A percentile compares a stretch with the other conserved stretches of the same genome.
phyloP scores from a whole-genome alignment of 2,888 invertebrate genomes.

The Cosmorhoe ocellata region DNA sequence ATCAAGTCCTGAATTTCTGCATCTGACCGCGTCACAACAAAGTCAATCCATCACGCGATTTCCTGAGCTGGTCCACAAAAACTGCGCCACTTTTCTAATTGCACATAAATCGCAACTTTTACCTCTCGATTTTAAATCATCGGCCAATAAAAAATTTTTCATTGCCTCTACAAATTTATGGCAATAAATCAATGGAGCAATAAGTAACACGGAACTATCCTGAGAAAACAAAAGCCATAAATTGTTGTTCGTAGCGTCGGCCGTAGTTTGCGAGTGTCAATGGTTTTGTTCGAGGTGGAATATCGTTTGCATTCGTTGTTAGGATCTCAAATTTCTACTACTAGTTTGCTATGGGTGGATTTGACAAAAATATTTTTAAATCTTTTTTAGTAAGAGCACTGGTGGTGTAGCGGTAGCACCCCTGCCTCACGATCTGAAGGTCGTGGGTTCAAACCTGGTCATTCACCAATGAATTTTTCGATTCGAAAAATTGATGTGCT shows the following conservation, averaged over 20 bases:
- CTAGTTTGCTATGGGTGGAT: no score
- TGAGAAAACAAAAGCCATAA: conserved; percentile 72
- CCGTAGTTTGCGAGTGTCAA: conserved; percentile 64
- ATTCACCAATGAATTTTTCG: no score
- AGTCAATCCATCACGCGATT: background rate
- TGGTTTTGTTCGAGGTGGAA: conserved; percentile 59
- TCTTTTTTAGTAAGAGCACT: no score
- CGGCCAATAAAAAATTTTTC: conserved; percentile 24
- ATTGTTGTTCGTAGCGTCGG: conserved; percentile 60
- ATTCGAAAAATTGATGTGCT: no score
- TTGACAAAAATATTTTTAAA: no score
- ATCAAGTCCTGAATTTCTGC: no score
- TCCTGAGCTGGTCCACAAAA: background rate
- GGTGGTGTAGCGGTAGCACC: no score
- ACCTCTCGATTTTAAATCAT: conserved; percentile 18
- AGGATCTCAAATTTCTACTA: no score
- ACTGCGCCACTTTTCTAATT: conserved; percentile 17
- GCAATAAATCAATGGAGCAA: conserved; percentile 34
- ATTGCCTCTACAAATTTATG: conserved; percentile 35
- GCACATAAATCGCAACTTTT: conserved; percentile 20
- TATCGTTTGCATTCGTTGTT: background rate
- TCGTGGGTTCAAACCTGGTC: no score
- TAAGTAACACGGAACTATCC: conserved; percentile 58
- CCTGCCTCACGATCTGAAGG: no score
- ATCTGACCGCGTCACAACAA: no score